Conservation (phyloP, 2,888 invertebrate species). For the Slavum lentiscoides region DNA sequence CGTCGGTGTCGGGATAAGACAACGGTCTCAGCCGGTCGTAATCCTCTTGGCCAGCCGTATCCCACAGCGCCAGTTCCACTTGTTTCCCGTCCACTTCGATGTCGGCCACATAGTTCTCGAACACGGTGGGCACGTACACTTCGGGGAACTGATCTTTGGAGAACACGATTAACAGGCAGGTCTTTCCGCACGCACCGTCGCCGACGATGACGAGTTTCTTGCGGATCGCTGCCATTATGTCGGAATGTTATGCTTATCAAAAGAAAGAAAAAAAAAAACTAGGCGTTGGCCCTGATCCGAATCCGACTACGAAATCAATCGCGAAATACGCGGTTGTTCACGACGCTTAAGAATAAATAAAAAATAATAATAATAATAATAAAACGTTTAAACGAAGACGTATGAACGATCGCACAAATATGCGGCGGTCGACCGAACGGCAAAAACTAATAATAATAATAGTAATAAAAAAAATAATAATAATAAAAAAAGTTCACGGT, state of each 20-base stretch:
- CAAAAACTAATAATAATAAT: conserved; percentile 19
- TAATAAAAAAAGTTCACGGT: conserved; percentile 21
- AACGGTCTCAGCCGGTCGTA: conserved; percentile 93
- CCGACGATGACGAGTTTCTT: conserved; percentile 72
- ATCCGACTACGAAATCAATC: conserved; percentile 39
- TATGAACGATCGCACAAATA: conserved; percentile 9
- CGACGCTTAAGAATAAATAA: conserved; percentile 1
- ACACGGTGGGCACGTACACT: conserved; percentile 99
- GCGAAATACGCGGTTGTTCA: conserved; percentile 8
- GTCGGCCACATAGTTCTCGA: conserved; percentile 99
- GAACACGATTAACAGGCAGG: conserved; percentile 97
- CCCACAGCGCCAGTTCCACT: conserved; percentile 91
- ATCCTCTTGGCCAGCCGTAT: conserved; percentile 97
- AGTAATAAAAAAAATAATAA: conserved; percentile 11
- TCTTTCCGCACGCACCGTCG: conserved; percentile 99
- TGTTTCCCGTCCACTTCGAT: conserved; percentile 98
- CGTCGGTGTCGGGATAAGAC: conserved; percentile 98
- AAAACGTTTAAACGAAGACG: conserved; percentile 1
- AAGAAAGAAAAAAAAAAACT: conserved; percentile 47
- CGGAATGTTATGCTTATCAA: conserved; percentile 53
- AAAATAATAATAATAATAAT: too few species aligned
- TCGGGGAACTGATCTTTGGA: conserved; percentile 99
- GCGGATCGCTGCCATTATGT: conserved; percentile 63
- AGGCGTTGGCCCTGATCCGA: conserved; percentile 51
- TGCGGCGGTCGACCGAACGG: conserved; percentile 6